Conservation (phyloP, 2,888 invertebrate genomes). For the Pachliopta kotzebuea region DNA sequence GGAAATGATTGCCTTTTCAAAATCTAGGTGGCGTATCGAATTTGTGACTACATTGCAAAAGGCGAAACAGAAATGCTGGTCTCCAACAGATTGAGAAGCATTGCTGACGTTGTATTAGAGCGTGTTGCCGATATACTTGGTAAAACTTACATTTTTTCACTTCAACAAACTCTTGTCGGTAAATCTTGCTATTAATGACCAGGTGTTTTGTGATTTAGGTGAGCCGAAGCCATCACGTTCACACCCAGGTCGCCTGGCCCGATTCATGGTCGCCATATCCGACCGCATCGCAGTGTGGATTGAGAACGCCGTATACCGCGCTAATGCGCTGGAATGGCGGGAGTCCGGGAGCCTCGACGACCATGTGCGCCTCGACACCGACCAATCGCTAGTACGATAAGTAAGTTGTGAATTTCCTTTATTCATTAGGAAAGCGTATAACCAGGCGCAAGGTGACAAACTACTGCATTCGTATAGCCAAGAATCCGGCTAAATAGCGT, state of each 20-base stretch:
- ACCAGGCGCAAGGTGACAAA: no score
- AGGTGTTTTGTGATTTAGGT: conserved; percentile 40
- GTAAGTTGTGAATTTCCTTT: background rate
- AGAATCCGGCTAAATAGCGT: no score
- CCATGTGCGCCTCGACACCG: conserved; percentile 65
- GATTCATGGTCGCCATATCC: conserved; percentile 77
- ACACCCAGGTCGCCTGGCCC: conserved; percentile 65
- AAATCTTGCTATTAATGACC: no score
- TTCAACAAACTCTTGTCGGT: background rate
- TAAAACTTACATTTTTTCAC: conserved; percentile 35
- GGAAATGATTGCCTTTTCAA: background rate
- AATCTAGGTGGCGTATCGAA: conserved; percentile 64
- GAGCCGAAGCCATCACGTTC: conserved; percentile 70
- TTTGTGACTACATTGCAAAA: conserved; percentile 74
- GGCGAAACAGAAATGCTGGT: conserved; percentile 77
- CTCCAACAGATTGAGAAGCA: conserved; percentile 76
- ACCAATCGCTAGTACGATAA: conserved; percentile 49
- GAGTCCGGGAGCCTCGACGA: conserved; percentile 48
- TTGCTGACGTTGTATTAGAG: conserved; percentile 80
- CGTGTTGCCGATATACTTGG: conserved; percentile 78
- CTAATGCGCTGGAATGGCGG: conserved; percentile 57
- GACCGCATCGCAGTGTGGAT: conserved; percentile 77
- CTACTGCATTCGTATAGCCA: no score
- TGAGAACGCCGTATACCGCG: conserved; percentile 70
- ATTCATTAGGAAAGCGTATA: background rate